Base-by-base conservation (phyloP, 1,140 invertebrate genomes). In the Pseudachorutes palmiensis region DNA sequence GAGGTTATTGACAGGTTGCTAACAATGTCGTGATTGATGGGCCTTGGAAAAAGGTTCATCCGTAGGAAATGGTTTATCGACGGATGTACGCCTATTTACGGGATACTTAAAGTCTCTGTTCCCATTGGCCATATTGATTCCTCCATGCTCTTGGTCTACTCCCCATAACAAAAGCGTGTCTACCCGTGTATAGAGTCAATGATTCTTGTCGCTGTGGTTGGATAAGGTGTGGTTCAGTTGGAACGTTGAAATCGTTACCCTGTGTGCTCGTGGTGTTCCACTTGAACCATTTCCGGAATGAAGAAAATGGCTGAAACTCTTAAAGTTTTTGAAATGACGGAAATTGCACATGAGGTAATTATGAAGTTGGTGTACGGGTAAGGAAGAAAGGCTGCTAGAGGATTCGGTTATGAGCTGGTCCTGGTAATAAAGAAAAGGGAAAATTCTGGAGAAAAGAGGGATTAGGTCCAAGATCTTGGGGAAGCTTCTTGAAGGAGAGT, bases 21-120 rank as follows among this genome's bases (percentile, higher is more conserved):
- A 55, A 55, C 51, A 55, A 55, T 55, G 51, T 3, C 51, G 5
- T 55, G 51, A 55, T 55, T 55, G 51, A 55, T 55, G 51, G 51
- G 24, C 24, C 9, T 14, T 5, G 24, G 24, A 24, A 24, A 55
- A 55, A 55, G 51, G 51, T 24, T 55, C 14, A 55, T 24, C 51
- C 51, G 51, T 55, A 55, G 12, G 51, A 55, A 55, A 55, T 55
- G 51, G 12, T 55, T 55, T 55, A 55, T 14, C 14, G 24, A 55
- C 51, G 51, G 51, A 55, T 55, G 24, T 26, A 55, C 24, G 51
- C 51, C 36, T 55, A 55, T 55, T 55, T 55, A 55, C 5, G 24
- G 51, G 51, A 55, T 26, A 55, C 51, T 16, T 16, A 24, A 24
- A 41, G n/a, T n/a, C 36, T 45, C 36, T 45, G 36, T 26, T 22